Evolutionary conservation across 1,140 invertebrate genomes (phyloP).

Genomic region (Brachionus plicatilis): DNA sequence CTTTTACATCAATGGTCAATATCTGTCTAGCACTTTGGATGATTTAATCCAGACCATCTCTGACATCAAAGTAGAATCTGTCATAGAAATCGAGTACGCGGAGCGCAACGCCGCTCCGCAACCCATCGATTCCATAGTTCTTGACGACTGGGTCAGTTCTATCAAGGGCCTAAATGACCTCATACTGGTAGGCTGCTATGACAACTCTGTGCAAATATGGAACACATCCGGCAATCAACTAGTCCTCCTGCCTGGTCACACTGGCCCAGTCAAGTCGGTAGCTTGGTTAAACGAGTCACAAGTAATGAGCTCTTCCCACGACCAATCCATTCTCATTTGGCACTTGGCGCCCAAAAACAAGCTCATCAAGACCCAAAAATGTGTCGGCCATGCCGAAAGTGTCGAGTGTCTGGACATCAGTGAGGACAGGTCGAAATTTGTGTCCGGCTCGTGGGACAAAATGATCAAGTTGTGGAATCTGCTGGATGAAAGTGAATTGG

Average conservation of each 20-base stretch:
- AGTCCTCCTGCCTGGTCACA: conserved; percentile 76
- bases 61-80: conserved; percentile 53
- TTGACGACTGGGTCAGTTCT: conserved; percentile 91
- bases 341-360: conserved; percentile 64
- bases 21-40: conserved; percentile 65
- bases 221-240: conserved; percentile 73
- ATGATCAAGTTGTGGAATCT: conserved; percentile 61
- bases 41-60: conserved; percentile 49
- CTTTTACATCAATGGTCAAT: conserved; percentile 74
- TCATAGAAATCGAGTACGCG: conserved; percentile 81
- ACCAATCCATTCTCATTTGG: conserved; percentile 86
- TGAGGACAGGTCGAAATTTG: conserved; percentile 58
- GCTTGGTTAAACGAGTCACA: conserved; percentile 65
- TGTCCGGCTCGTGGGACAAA: conserved; percentile 77
- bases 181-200: conserved; percentile 87
- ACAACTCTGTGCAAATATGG: conserved; percentile 85
- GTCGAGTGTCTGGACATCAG: conserved; percentile 76
- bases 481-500: conserved; percentile 44
- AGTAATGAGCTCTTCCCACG: conserved; percentile 72
- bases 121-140: conserved; percentile 79
- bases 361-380: conserved; percentile 71
- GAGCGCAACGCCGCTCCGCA: conserved; percentile 77
- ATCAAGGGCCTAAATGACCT: conserved; percentile 60
- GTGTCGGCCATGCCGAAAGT: conserved; percentile 78
- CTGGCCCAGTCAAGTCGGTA: conserved; percentile 76